These are phyloP conservation scores for Siniperca knerii DNA, from an alignment of 2,113 vertebrate species.

Conservation along the genomic window DNA sequence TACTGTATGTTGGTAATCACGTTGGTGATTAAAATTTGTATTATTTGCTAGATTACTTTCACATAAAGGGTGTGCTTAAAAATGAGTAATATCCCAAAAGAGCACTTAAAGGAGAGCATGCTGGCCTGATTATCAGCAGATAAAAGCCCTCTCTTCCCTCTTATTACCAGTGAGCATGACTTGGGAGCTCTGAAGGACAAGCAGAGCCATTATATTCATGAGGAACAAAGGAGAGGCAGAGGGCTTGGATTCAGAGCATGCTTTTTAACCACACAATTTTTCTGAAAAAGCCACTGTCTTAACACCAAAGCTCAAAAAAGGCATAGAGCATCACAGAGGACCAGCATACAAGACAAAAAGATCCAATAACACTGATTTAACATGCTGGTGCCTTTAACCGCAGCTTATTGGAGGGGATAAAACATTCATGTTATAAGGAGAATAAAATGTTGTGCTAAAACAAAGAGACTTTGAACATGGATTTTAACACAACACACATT, in stretches of 20 bases:
- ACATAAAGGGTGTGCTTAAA: conserved; percentile 51
- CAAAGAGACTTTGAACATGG: conserved; percentile 3
- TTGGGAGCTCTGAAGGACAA: conserved; percentile 48
- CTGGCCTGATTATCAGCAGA: conserved; percentile 62
- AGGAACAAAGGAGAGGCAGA: conserved; percentile 40
- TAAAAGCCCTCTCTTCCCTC: conserved; percentile 60
- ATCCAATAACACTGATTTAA: conserved; percentile 23
- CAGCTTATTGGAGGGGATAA: neutral
- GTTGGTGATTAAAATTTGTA: conserved; percentile 47
- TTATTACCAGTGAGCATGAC: conserved; percentile 63
- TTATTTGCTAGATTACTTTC: conserved; percentile 60
- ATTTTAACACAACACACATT: neutral
- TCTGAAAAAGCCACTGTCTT: conserved; percentile 30
- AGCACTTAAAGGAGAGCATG: conserved; percentile 47
- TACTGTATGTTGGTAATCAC: neutral
- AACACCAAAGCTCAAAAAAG: conserved; percentile 38
- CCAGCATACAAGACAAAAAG: conserved; percentile 27
- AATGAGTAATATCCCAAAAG: conserved; percentile 45
- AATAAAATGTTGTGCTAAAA: conserved; percentile 9
- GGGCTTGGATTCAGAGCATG: conserved; percentile 31
- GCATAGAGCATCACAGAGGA: conserved; percentile 38
- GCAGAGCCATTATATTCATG: conserved; percentile 55
- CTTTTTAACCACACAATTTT: conserved; percentile 54
- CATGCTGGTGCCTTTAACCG: conserved; percentile 9
- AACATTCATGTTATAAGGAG: neutral